These are phyloP conservation scores for Busseola fusca DNA, from an alignment of 2,888 invertebrate genomes.

Conservation along the genomic window DNA sequence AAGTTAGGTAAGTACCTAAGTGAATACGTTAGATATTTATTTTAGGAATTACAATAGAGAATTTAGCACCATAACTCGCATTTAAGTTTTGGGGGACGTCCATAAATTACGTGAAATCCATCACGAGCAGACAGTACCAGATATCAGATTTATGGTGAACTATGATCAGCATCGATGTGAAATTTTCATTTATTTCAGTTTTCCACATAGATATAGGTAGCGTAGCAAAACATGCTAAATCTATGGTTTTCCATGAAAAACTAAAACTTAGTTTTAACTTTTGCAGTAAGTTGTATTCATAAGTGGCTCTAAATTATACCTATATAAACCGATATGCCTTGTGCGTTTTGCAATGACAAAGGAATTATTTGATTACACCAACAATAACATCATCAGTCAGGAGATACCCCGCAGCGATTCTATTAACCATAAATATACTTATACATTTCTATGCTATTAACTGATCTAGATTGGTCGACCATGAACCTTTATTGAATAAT, in stretches of 20 bases:
- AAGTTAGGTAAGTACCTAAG: not conserved
- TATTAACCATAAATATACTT: too few species aligned
- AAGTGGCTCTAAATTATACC: too few species aligned
- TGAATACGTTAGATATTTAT: not conserved
- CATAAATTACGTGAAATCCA: too few species aligned
- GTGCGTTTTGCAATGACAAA: too few species aligned
- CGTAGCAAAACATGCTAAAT: too few species aligned
- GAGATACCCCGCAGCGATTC: not conserved
- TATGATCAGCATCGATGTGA: not conserved
- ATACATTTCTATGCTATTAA: too few species aligned
- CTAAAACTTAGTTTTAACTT: too few species aligned
- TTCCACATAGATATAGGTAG: too few species aligned
- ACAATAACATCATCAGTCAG: not conserved
- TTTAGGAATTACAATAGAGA: not conserved
- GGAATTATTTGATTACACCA: constrained; percentile 6
- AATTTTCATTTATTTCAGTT: too few species aligned
- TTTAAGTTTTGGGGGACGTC: not conserved
- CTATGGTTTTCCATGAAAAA: too few species aligned
- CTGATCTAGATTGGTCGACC: not conserved
- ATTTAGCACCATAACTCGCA: not conserved
- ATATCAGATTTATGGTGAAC: not conserved
- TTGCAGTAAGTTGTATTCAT: too few species aligned
- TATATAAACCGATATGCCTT: too few species aligned
- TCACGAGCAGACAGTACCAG: not conserved
- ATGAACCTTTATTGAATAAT: constrained; percentile 21